These are phyloP conservation scores for Thalassaphorura encarpata DNA, from an alignment of 1,140 invertebrate genomes.

Conservation along the genomic window DNA sequence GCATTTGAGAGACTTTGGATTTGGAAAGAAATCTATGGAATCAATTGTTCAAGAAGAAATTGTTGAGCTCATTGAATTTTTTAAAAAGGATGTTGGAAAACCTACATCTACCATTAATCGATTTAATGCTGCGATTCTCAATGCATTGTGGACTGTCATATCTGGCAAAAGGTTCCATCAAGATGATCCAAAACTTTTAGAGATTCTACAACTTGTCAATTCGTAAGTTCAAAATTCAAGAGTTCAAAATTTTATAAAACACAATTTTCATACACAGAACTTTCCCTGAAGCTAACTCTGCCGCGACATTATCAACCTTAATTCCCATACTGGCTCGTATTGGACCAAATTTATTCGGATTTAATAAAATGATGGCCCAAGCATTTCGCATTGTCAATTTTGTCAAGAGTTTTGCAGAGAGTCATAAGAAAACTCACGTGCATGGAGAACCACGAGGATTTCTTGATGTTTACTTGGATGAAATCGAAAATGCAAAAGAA, in stretches of 20 bases:
- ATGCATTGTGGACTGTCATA: conserved; percentile 34
- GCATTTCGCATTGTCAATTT: background rate
- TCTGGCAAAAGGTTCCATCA: conserved; percentile 38
- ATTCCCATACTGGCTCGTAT: background rate
- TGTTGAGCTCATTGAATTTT: background rate
- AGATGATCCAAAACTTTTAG: conserved; percentile 31
- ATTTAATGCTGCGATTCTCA: conserved; percentile 24
- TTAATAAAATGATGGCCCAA: background rate
- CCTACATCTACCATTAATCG: background rate
- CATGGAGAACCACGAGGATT: background rate
- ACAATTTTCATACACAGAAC: background rate
- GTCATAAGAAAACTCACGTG: background rate
- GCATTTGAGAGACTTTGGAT: conserved; percentile 63
- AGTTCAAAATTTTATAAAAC: background rate
- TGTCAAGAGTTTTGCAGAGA: background rate
- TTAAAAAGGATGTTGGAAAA: background rate
- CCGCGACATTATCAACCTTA: background rate
- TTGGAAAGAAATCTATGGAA: conserved; percentile 41
- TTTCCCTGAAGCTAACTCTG: background rate
- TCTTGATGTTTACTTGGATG: conserved; percentile 5
- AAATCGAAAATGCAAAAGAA: background rate
- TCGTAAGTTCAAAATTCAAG: background rate
- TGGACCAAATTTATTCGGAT: background rate
- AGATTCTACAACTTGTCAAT: background rate
- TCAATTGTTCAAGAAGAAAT: background rate